Evolutionary conservation across 2,113 vertebrate genomes (phyloP).

Genomic region (Odocoileus hemionus): DNA sequence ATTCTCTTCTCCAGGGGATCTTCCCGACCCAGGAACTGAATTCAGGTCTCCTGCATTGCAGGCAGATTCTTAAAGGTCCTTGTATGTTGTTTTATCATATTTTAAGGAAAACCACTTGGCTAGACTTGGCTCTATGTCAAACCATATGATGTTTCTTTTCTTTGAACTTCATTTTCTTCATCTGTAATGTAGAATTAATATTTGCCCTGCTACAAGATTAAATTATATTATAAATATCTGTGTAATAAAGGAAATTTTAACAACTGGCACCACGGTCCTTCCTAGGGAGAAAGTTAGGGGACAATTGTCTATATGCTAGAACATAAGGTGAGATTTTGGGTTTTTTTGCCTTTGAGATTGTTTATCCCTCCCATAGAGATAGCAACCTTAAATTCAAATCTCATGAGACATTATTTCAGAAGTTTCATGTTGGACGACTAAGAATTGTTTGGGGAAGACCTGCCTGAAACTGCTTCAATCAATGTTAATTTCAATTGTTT

Average conservation of each 20-base stretch:
- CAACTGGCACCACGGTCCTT: not conserved
- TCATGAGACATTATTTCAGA: constrained; percentile 24
- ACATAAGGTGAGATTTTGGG: not conserved
- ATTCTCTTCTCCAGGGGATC: not conserved
- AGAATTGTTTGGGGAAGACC: constrained; percentile 6
- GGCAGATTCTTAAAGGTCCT: not conserved
- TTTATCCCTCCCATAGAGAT: not conserved
- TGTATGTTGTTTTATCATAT: not conserved
- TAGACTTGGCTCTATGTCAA: not conserved
- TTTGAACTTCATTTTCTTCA: not conserved
- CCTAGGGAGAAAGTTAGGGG: not conserved
- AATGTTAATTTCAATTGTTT: constrained; percentile 42
- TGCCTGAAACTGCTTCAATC: not conserved
- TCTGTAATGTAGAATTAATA: not conserved
- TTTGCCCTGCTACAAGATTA: not conserved
- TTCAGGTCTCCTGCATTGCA: not conserved
- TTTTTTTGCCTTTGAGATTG: not conserved
- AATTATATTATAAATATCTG: not conserved
- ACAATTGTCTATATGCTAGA: not conserved
- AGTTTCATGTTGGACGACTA: not conserved
- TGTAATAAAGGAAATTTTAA: not conserved
- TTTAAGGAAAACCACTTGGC: not conserved
- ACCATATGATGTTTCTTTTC: not conserved
- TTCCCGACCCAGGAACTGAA: not conserved
- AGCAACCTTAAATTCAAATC: constrained; percentile 12